Percentiles rank a stretch among this genome's conserved stretches.
These are phyloP conservation scores for Drosophila lacertosa DNA, from an alignment of 1,140 invertebrate species.

Conservation along the genomic window DNA sequence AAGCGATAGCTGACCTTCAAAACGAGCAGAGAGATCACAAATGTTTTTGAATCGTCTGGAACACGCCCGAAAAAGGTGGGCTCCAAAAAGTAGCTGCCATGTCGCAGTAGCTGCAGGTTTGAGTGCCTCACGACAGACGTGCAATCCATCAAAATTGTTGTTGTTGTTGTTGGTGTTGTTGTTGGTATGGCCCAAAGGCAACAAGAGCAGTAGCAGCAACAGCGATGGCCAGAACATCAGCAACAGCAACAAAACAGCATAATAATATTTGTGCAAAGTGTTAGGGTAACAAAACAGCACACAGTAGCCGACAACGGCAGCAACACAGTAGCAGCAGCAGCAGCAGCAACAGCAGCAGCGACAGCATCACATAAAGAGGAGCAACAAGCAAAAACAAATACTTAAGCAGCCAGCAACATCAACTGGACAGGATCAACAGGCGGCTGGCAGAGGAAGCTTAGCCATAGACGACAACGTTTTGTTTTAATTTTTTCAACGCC, in stretches of 20 bases:
- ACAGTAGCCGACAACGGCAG: conserved; percentile 64
- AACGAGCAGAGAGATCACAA: conserved; percentile 28
- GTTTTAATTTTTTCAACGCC: conserved; percentile 77
- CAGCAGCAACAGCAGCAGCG: conserved; percentile 36
- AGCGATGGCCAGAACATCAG: conserved; percentile 4
- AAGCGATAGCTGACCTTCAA: conserved; percentile 31
- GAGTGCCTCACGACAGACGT: conserved; percentile 60
- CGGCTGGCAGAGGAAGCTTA: conserved; percentile 29
- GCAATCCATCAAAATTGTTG: conserved; percentile 68
- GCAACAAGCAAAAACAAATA: background rate
- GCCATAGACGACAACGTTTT: conserved; percentile 70
- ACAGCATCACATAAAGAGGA: conserved; percentile 14
- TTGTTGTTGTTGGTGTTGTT: conserved; percentile 20
- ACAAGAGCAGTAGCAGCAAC: conserved; percentile 11
- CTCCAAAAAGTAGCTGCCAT: conserved; percentile 13
- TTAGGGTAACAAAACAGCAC: conserved; percentile 68
- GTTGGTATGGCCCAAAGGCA: conserved; percentile 40
- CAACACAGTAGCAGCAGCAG: conserved; percentile 18
- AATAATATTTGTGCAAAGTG: conserved; percentile 79
- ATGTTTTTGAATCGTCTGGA: conserved; percentile 9
- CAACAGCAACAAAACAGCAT: conserved; percentile 42
- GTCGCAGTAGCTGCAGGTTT: conserved; percentile 15
- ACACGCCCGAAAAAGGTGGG: conserved; percentile 27
- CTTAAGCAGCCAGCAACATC: conserved; percentile 16
- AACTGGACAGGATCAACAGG: conserved; percentile 45